A percentile compares a stretch with the other conserved stretches of the same genome.
Evolutionary conservation across 2,888 invertebrate species (phyloP).

Genomic region (Stenichneumon culpator): DNA sequence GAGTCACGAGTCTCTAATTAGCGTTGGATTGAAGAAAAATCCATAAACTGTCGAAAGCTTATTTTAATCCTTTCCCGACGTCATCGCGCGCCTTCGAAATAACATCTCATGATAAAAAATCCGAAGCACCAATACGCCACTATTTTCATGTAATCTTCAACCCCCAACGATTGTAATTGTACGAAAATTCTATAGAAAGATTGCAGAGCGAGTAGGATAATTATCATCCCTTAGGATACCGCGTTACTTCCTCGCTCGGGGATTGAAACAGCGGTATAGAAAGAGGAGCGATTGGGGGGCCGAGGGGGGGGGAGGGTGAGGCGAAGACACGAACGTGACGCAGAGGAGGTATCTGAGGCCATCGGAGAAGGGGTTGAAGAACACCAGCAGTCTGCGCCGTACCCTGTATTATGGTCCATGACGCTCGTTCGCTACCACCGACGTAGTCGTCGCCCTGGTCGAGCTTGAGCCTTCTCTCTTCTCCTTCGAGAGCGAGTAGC

Average conservation of each 20-base stretch:
- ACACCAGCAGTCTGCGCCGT: conserved; percentile 7
- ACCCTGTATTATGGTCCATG: not conserved
- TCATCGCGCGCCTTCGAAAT: no score
- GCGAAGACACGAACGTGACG: not conserved
- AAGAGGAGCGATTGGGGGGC: not conserved
- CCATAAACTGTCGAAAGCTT: not conserved
- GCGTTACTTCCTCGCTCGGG: not conserved
- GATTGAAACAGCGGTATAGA: conserved; percentile 9
- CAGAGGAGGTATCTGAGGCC: conserved; percentile 18
- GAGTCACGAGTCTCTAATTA: not conserved
- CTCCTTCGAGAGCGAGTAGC: conserved; percentile 58
- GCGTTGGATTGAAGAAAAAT: not conserved
- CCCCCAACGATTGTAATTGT: not conserved
- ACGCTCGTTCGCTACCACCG: conserved; percentile 24
- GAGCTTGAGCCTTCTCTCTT: conserved; percentile 60
- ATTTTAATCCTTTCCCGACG: not conserved
- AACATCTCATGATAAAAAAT: no score
- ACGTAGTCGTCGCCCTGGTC: conserved; percentile 54
- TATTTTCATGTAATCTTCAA: not conserved
- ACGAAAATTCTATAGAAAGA: not conserved
- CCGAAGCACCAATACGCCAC: not conserved
- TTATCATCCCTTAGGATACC: not conserved
- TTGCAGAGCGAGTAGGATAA: not conserved
- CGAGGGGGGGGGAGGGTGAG: not conserved
- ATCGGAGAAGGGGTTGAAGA: conserved; percentile 25